Conservation (phyloP, 2,888 invertebrate species). For the Agriopis leucophaearia region DNA sequence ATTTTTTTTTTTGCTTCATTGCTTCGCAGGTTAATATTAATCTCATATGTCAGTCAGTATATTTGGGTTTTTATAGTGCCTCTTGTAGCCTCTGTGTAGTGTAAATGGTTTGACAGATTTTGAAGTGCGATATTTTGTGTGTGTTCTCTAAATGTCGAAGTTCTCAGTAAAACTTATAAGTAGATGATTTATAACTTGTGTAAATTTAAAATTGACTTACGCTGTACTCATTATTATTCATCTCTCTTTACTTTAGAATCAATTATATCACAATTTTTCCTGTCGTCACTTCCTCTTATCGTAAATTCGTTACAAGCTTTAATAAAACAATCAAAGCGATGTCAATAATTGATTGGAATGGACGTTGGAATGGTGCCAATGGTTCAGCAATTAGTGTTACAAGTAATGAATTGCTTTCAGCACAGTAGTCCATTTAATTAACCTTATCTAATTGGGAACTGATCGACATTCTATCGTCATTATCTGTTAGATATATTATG, state of each 20-base stretch:
- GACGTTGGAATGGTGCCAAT: slow-evolving; percentile 38
- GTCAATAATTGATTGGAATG: slow-evolving; percentile 36
- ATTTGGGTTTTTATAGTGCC: neutral
- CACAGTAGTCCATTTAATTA: slow-evolving; percentile 13
- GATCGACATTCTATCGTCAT: neutral
- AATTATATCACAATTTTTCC: neutral
- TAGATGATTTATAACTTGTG: too few relatives aligned
- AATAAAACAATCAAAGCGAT: slow-evolving; percentile 12
- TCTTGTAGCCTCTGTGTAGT: too few relatives aligned
- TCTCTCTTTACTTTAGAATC: neutral
- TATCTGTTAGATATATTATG: neutral
- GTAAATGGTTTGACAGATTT: too few relatives aligned
- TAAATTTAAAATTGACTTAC: too few relatives aligned
- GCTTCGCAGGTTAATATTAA: too few relatives aligned
- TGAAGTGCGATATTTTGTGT: too few relatives aligned
- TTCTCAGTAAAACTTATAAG: too few relatives aligned
- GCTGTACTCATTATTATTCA: neutral
- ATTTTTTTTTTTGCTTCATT: too few relatives aligned
- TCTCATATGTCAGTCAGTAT: neutral
- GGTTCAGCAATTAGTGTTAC: slow-evolving; percentile 33
- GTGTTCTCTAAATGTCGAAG: too few relatives aligned
- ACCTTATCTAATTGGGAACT: slow-evolving; percentile 7
- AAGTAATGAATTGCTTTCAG: slow-evolving; percentile 18
- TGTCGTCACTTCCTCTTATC: slow-evolving; percentile 12
- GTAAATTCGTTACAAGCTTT: neutral